Evolutionary conservation across 2,113 vertebrate genomes (phyloP), one percentile per base, ranked within the genome.

Genomic region (Peromyscus maniculatus): DNA sequence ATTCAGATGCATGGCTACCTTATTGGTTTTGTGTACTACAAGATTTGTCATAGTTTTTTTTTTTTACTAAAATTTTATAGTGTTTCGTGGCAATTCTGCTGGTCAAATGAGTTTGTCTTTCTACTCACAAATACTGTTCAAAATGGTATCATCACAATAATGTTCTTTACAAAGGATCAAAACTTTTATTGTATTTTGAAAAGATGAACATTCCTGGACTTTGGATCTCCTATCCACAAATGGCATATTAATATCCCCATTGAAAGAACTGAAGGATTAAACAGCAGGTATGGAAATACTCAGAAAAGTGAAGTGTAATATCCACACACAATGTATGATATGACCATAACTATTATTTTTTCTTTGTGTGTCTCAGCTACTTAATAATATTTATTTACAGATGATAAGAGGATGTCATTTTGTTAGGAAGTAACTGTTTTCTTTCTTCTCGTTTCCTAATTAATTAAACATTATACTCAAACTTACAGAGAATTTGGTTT

Each of bases 391-490:
- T 13, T 96, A 55, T 57, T 95, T 69, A 83, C 28, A 79, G 26
- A 88, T 31, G 28, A 72, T 16, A 72, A 80, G 31, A 21, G 26
- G 17, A 52, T 72, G 5, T 87, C 15, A 79, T 66, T 43, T 36
- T 72, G 1, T 66, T 19, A 80, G 36, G 43, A 94, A 66, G 57
- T 39, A 46, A 94, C 95, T 49, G n/a, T 89, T 89, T 83, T 66
- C 11, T 26, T 71, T 5, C 36, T 92, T 78, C 15, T 87, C 36
- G 79, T 26, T 97, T 72, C 59, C 33, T 69, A 93, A 39, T 33
- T 89, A 71, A 90, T 95, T 62, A 92, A 91, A 94, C 26, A 77
- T 46, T 90, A 28, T 26, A 95, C 78, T 69, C 28, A 39, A 94
- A 94, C 17, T 64, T 93, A 90, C 74, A 95, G 46, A 89, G 13